Conservation (phyloP, 2,797 vertebrate species). For the Aselliscus stoliczkanus region DNA sequence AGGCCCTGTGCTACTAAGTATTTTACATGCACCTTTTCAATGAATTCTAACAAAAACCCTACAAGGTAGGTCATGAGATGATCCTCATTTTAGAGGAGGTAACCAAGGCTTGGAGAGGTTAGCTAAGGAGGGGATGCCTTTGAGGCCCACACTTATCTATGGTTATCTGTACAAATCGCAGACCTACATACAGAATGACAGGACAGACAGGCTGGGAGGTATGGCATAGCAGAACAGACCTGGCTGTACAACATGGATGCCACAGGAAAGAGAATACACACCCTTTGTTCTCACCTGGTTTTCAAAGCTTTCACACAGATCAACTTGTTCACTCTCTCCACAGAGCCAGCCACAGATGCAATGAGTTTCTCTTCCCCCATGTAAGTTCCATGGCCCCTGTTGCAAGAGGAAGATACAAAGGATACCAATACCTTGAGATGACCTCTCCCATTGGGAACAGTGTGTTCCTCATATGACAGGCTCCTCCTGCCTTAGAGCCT, state of each 20-base stretch:
- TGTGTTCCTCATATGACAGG: background rate
- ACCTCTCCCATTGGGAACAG: background rate
- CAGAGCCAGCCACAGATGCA: slow-evolving; percentile 96
- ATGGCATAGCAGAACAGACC: background rate
- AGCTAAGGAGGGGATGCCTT: fast-evolving
- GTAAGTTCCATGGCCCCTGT: slow-evolving; percentile 96
- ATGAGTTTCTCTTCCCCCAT: slow-evolving; percentile 94
- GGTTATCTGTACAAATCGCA: background rate
- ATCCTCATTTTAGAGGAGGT: background rate
- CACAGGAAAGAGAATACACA: slow-evolving; percentile 61
- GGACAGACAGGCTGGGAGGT: fast-evolving
- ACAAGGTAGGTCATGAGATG: background rate
- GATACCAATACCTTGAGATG: background rate
- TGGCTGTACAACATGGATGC: background rate
- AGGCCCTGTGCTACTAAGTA: background rate
- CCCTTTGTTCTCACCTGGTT: slow-evolving; percentile 88
- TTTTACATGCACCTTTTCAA: background rate
- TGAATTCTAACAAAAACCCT: background rate
- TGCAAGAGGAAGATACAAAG: background rate
- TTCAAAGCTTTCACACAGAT: slow-evolving; percentile 95
- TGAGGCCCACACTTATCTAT: background rate
- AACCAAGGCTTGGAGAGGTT: background rate
- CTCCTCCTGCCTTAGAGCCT: background rate
- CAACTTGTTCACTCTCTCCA: slow-evolving; percentile 96
- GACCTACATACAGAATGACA: background rate